Percentiles rank a stretch among this genome's conserved stretches.
phyloP scores from a whole-genome alignment of 2,888 invertebrate species.

The Ophion slaviceki region DNA sequence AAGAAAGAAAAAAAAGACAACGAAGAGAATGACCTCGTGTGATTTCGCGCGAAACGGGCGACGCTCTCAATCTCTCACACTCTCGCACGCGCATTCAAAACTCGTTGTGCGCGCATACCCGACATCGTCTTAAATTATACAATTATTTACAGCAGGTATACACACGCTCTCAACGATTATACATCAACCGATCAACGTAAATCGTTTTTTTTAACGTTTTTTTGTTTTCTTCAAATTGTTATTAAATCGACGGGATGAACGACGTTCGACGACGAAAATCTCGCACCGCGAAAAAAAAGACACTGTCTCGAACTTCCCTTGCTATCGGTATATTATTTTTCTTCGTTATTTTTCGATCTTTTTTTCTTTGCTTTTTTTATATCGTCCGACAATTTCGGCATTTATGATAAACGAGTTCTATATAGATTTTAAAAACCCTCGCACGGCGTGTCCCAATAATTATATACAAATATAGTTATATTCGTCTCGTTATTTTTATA shows the following conservation, averaged over 20 bases:
- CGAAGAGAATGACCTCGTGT: neutral
- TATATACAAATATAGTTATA: conserved; percentile 79
- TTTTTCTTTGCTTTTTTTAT: conserved; percentile 31
- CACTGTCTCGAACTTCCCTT: conserved; percentile 45
- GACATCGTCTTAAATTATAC: conserved; percentile 60
- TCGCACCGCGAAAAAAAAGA: conserved; percentile 47
- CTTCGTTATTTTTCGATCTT: conserved; percentile 14
- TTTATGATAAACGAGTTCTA: conserved; percentile 65
- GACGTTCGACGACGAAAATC: conserved; percentile 55
- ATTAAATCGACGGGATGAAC: conserved; percentile 62
- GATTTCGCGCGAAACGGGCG: conserved; percentile 19
- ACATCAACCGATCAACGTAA: conserved; percentile 61
- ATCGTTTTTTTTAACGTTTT: neutral
- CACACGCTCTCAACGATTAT: conserved; percentile 60
- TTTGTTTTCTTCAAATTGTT: conserved; percentile 28
- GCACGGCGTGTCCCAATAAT: conserved; percentile 70
- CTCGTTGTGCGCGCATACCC: conserved; percentile 65
- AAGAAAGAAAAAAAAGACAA: conserved; percentile 6
- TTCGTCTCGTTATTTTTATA: conserved; percentile 69
- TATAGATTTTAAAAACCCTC: conserved; percentile 71
- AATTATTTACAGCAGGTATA: conserved; percentile 69
- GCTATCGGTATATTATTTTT: conserved; percentile 35
- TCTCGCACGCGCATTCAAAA: conserved; percentile 60
- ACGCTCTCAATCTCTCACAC: conserved; percentile 38
- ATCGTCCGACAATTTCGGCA: conserved; percentile 62